These are phyloP conservation scores for Hormaphis cornu DNA, from an alignment of 1,140 invertebrate species.

Conservation along the genomic window DNA sequence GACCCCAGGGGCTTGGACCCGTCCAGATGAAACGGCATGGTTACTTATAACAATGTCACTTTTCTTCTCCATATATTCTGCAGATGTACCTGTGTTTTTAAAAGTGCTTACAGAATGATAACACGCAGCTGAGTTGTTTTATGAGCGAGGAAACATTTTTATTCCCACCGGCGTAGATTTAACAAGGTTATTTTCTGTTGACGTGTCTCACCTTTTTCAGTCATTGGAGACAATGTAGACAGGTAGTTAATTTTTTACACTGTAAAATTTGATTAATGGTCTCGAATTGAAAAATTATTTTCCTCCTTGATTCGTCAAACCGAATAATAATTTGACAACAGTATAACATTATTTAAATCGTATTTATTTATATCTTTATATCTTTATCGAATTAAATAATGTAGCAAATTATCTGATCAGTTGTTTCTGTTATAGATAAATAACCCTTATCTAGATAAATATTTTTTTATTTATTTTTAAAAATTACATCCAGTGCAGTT, in stretches of 20 bases:
- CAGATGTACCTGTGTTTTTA: neutral
- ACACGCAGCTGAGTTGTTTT: neutral
- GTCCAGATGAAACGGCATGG: too few species aligned
- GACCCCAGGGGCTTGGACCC: too few species aligned
- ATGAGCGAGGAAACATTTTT: neutral
- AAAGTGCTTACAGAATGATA: neutral
- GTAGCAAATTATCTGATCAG: too few species aligned
- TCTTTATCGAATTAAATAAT: too few species aligned
- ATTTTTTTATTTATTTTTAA: too few species aligned
- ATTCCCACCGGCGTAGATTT: constrained; percentile 15
- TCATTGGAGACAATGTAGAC: neutral
- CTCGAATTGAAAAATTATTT: constrained; percentile 20
- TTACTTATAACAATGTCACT: too few species aligned
- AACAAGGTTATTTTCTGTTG: constrained; percentile 4
- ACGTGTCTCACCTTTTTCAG: constrained; percentile 1
- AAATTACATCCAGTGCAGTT: too few species aligned
- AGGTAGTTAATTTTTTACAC: constrained; percentile 18
- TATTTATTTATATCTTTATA: too few species aligned
- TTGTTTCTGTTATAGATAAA: too few species aligned
- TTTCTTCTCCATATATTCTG: too few species aligned
- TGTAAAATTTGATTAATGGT: constrained; percentile 6
- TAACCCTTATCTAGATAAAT: too few species aligned
- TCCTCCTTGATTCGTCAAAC: neutral
- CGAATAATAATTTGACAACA: neutral
- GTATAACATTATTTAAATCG: neutral